A percentile compares a stretch with the other conserved stretches of the same genome.
phyloP scores from a whole-genome alignment of 2,797 vertebrate genomes.

The Pitangus sulphuratus region DNA sequence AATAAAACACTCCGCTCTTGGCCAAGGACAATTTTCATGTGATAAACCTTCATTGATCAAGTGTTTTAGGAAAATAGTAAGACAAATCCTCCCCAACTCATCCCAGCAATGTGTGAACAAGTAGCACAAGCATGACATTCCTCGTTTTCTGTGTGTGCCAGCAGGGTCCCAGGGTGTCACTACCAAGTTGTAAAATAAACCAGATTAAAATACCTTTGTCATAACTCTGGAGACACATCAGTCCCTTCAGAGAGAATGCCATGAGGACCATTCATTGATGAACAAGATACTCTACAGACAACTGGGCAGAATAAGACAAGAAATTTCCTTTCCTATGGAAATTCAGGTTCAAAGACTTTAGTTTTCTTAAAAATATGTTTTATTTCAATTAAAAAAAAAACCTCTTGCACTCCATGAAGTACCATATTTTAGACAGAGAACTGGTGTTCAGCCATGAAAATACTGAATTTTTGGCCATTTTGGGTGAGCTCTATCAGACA shows the following conservation, averaged over 20 bases:
- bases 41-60: conserved; percentile 7
- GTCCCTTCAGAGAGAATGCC: not conserved
- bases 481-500: not conserved
- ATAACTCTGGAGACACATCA: not conserved
- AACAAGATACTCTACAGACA: not conserved
- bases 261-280: not conserved
- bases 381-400: not conserved
- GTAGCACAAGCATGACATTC: conserved; percentile 45
- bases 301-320: not conserved
- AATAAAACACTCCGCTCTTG: not conserved
- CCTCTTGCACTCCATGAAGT: not conserved
- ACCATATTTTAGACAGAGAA: not conserved
- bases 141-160: conserved; percentile 20
- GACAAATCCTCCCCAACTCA: not conserved
- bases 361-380: not conserved
- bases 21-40: not conserved
- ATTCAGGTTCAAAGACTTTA: not conserved
- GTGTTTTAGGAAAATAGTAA: conserved; percentile 17
- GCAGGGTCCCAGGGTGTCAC: not conserved
- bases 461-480: not conserved
- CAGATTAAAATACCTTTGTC: conserved; percentile 35
- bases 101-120: conserved; percentile 46
- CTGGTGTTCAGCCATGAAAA: not conserved
- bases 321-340: not conserved
- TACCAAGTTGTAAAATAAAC: conserved; percentile 32